These are phyloP conservation scores for Poliocrania exsul DNA, from an alignment of 2,797 vertebrate genomes.

Conservation along the genomic window DNA sequence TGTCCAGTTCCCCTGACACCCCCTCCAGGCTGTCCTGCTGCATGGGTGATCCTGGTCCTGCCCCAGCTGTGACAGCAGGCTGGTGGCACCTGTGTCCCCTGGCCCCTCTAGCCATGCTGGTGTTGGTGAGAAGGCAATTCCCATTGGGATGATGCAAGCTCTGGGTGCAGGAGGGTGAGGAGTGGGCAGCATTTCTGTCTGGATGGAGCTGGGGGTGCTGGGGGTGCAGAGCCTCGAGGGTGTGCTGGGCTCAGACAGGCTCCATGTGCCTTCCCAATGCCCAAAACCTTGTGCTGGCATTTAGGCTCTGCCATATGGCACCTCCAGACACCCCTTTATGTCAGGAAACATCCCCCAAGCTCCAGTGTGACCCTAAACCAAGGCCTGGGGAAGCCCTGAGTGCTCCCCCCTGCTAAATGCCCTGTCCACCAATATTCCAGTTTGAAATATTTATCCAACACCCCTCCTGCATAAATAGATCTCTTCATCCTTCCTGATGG, in stretches of 20 bases:
- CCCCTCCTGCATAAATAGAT: neutral
- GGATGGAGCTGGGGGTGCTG: neutral
- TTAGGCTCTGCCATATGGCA: neutral
- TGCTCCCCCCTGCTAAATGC: neutral
- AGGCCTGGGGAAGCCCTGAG: neutral
- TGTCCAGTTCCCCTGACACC: accelerated
- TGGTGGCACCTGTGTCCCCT: neutral
- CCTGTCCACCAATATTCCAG: neutral
- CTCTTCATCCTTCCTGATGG: neutral
- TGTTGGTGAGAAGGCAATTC: neutral
- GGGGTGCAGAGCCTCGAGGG: neutral
- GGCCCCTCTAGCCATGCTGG: neutral
- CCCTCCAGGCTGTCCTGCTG: neutral
- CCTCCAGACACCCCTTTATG: accelerated
- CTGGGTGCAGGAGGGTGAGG: neutral
- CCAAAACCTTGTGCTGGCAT: neutral
- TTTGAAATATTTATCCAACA: neutral
- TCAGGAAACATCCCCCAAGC: neutral
- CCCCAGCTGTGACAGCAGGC: neutral
- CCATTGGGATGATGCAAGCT: accelerated
- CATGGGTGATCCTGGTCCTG: neutral
- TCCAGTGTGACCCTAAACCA: neutral
- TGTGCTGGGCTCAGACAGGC: neutral
- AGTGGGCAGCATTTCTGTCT: neutral
- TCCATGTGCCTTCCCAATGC: accelerated